These are phyloP conservation scores for Charaxes varanes DNA, from an alignment of 1,140 invertebrate species.

Conservation along the genomic window DNA sequence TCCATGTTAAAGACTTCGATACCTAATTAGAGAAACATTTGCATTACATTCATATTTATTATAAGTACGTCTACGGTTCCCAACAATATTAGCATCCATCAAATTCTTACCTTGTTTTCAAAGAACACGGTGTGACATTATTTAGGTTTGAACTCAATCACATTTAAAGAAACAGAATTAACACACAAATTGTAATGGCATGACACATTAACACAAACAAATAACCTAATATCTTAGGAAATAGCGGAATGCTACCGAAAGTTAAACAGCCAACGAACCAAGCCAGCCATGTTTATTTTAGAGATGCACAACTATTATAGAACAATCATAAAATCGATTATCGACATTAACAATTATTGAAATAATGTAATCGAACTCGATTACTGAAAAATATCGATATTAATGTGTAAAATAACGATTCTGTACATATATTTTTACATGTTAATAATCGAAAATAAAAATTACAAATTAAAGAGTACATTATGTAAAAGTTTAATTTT, in stretches of 20 bases:
- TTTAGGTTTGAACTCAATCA: constrained; percentile 34
- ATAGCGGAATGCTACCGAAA: constrained; percentile 33
- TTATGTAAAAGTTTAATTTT: too few relatives aligned
- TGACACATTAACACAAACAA: constrained; percentile 27
- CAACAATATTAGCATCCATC: constrained; percentile 11
- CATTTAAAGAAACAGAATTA: constrained; percentile 20
- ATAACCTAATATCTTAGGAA: constrained; percentile 28
- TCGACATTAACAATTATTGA: too few relatives aligned
- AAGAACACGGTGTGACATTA: constrained; percentile 50
- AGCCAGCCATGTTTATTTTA: constrained; percentile 38
- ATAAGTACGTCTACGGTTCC: constrained; percentile 5
- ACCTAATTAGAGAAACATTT: constrained; percentile 64
- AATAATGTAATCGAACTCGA: too few relatives aligned
- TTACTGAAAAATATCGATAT: too few relatives aligned
- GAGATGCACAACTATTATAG: too few relatives aligned
- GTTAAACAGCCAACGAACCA: constrained; percentile 36
- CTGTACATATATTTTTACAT: too few relatives aligned
- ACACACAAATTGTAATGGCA: constrained; percentile 13
- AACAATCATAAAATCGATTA: too few relatives aligned
- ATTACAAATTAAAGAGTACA: too few relatives aligned
- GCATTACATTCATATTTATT: constrained; percentile 27
- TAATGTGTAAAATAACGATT: too few relatives aligned
- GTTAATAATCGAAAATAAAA: too few relatives aligned
- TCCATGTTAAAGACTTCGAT: constrained; percentile 64
- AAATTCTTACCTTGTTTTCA: constrained; percentile 53